phyloP scores from a whole-genome alignment of 1,140 invertebrate species.

The Conopomorpha cramerella region DNA sequence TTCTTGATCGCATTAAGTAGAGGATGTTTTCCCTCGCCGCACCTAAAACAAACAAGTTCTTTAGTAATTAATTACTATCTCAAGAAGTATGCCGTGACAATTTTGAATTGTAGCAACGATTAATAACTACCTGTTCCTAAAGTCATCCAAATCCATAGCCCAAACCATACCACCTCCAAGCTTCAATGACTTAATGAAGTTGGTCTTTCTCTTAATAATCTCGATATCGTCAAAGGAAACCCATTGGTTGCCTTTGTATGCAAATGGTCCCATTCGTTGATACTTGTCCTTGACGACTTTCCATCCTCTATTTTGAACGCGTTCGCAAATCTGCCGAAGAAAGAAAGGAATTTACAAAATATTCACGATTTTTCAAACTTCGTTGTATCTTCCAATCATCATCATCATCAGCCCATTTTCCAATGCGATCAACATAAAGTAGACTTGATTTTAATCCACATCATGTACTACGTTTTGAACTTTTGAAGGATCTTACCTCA shows the following conservation, averaged over 20 bases:
- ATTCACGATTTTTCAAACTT: neutral
- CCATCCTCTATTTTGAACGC: constrained; percentile 77
- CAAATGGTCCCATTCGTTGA: constrained; percentile 82
- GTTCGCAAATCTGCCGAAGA: constrained; percentile 82
- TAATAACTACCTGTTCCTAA: constrained; percentile 67
- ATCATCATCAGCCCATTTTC: too few species aligned
- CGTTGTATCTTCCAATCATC: too few species aligned
- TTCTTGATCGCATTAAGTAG: constrained; percentile 72
- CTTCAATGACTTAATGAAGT: constrained; percentile 74
- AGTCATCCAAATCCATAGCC: constrained; percentile 89
- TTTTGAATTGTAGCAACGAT: too few species aligned
- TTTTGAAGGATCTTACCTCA: constrained; percentile 70
- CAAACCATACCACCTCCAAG: constrained; percentile 90
- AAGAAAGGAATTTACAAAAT: too few species aligned
- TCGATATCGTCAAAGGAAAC: constrained; percentile 84
- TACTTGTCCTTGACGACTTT: constrained; percentile 76
- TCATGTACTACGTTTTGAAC: too few species aligned
- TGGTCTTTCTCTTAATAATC: constrained; percentile 78
- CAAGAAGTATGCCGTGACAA: too few species aligned
- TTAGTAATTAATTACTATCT: neutral
- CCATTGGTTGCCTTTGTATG: constrained; percentile 86
- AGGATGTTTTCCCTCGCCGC: constrained; percentile 77
- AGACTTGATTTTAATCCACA: too few species aligned
- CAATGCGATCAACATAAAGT: too few species aligned
- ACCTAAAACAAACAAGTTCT: constrained; percentile 56